phyloP scores from a whole-genome alignment of 2,888 invertebrate genomes.

The Troglohyphantes excavatus region DNA sequence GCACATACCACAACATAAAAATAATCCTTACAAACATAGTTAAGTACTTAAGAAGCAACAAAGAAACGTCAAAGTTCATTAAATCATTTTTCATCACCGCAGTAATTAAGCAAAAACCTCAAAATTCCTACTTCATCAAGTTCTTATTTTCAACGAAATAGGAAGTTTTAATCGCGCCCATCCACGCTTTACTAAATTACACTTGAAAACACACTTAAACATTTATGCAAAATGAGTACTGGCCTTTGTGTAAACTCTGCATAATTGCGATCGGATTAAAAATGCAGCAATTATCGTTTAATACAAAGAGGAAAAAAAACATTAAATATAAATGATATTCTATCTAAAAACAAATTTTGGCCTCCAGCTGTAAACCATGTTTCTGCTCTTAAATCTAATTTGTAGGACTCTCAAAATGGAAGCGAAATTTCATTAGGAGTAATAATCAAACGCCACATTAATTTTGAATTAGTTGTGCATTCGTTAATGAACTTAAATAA shows the following conservation, averaged over 20 bases:
- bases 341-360: constrained; percentile 33
- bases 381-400: constrained; percentile 26
- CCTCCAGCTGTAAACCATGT: not conserved
- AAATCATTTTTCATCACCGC: not conserved
- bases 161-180: constrained; percentile 9
- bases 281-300: constrained; percentile 1
- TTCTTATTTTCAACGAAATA: not conserved
- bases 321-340: not conserved
- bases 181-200: constrained; percentile 24
- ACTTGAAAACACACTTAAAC: constrained; percentile 21
- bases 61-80: not conserved
- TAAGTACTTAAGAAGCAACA: not conserved
- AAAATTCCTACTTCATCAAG: not conserved
- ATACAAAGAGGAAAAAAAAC: not conserved
- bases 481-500: too few relatives aligned
- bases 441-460: constrained; percentile 42
- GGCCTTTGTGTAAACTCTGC: not conserved
- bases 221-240: constrained; percentile 15
- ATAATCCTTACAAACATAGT: not conserved
- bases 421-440: constrained; percentile 22
- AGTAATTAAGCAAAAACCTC: not conserved
- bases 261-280: not conserved
- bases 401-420: not conserved
- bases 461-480: not conserved
- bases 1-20: not conserved